These are phyloP conservation scores for Paralvinella palmiformis DNA, from an alignment of 1,140 invertebrate genomes.

Conservation along the genomic window DNA sequence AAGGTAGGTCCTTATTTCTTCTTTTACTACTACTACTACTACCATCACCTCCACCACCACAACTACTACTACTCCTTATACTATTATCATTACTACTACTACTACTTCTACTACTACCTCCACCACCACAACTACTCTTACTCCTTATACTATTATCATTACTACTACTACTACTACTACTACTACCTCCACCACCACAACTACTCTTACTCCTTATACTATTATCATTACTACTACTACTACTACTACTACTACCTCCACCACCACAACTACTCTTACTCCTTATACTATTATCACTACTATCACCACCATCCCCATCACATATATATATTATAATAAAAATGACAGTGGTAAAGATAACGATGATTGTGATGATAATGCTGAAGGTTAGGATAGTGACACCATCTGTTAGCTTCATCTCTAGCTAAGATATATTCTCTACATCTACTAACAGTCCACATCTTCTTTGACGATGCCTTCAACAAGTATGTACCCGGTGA, in stretches of 20 bases:
- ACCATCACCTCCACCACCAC: not conserved
- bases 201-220: not conserved
- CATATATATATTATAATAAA: not conserved
- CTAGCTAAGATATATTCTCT: too few relatives aligned
- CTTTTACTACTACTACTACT: not conserved
- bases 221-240: not conserved
- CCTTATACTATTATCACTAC: not conserved
- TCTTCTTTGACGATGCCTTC: conserved; percentile 98
- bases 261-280: too few relatives aligned
- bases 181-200: too few relatives aligned
- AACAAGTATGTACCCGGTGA: conserved; percentile 92
- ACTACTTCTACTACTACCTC: not conserved
- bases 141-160: not conserved
- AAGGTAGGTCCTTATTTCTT: conserved; percentile 47
- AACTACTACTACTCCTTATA: not conserved
- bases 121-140: not conserved
- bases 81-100: not conserved
- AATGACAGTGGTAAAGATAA: not conserved
- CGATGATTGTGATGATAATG: not conserved
- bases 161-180: not conserved
- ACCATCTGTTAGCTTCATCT: too few relatives aligned
- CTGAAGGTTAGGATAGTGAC: too few relatives aligned
- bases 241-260: not conserved
- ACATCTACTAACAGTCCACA: conserved; percentile 61
- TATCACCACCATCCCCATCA: not conserved